Percentiles rank a stretch among this genome's conserved stretches.
Conservation (phyloP, 2,113 vertebrate species). For the Aspidoscelis tigris region DNA sequence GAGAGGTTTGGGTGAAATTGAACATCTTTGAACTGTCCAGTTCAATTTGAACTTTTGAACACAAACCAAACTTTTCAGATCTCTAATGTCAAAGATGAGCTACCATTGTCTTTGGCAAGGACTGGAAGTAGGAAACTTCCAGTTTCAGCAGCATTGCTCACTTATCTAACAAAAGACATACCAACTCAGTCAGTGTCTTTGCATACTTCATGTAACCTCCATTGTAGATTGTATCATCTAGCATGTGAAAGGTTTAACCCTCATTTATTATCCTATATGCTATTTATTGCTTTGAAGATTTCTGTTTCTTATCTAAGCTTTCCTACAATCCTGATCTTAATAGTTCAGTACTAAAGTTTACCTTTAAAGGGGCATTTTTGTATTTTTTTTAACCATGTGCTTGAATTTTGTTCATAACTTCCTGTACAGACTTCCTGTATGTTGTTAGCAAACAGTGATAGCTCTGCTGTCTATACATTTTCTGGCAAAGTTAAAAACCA, state of each 20-base stretch:
- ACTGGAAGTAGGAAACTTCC: neutral
- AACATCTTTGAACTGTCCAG: too few relatives aligned
- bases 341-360: neutral
- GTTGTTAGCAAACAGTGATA: slow-evolving; percentile 46
- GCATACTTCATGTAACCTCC: neutral
- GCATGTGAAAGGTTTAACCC: neutral
- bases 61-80: too few relatives aligned
- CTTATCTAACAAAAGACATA: neutral
- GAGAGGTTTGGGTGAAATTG: too few relatives aligned
- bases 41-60: too few relatives aligned
- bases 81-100: neutral
- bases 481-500: slow-evolving; percentile 30
- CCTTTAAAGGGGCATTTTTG: neutral
- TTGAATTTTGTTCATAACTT: neutral
- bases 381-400: slow-evolving; percentile 8
- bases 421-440: slow-evolving; percentile 16
- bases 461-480: slow-evolving; percentile 22
- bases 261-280: neutral
- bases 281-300: neutral
- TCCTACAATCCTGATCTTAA: neutral
- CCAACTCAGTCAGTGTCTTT: neutral
- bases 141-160: neutral
- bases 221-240: neutral
- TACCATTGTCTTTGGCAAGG: neutral
- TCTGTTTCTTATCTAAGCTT: neutral